A percentile compares a stretch with the other conserved stretches of the same genome.
These are phyloP conservation scores for Caretta caretta DNA, from an alignment of 2,113 vertebrate genomes.

Conservation along the genomic window DNA sequence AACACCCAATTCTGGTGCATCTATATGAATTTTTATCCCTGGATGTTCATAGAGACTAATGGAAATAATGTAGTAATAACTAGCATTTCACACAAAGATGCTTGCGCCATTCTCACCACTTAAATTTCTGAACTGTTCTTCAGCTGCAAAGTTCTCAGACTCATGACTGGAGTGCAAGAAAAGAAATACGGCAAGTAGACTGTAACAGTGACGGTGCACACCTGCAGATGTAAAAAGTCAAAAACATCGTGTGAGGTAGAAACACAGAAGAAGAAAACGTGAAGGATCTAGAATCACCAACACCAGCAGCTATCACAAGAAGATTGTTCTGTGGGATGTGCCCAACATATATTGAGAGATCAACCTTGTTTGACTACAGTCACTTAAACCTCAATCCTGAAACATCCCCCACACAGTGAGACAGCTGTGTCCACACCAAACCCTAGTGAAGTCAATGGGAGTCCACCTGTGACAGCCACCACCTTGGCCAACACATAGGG, in stretches of 20 bases:
- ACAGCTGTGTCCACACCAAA: rapidly evolving
- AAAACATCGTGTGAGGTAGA: not conserved
- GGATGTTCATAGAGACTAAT: not conserved
- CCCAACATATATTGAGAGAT: not conserved
- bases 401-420: not conserved
- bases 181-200: conserved; percentile 56
- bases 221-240: conserved; percentile 15
- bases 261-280: not conserved
- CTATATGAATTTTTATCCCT: not conserved
- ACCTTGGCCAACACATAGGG: not conserved
- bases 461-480: not conserved
- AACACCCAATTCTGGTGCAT: not conserved
- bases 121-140: conserved; percentile 41
- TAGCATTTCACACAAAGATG: not conserved
- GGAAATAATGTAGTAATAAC: not conserved
- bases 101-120: not conserved
- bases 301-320: not conserved
- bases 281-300: not conserved
- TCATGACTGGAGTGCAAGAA: conserved; percentile 24
- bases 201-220: not conserved
- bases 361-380: not conserved
- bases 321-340: not conserved
- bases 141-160: not conserved
- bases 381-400: not conserved
- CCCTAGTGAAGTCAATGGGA: rapidly evolving